Evolutionary conservation across 1,140 invertebrate genomes (phyloP).

Genomic region (Copidosoma floridanum): DNA sequence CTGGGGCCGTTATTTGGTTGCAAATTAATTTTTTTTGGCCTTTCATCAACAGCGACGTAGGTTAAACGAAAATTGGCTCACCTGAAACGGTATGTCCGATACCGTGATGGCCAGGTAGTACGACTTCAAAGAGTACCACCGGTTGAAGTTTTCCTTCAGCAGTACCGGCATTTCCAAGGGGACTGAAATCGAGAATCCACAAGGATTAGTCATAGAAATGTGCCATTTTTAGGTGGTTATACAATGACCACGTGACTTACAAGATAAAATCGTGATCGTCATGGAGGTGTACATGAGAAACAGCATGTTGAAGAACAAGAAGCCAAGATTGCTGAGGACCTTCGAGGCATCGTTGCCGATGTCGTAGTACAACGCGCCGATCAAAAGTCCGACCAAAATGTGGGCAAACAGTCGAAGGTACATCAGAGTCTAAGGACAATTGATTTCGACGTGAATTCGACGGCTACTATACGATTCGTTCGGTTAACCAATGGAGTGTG

Average conservation of each 20-base stretch:
- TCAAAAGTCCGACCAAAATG: constrained; percentile 85
- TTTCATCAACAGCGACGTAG: background rate
- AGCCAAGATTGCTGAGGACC: constrained; percentile 93
- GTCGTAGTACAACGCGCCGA: constrained; percentile 89
- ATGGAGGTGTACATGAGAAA: constrained; percentile 98
- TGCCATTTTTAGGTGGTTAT: constrained; percentile 12
- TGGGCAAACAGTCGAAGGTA: constrained; percentile 91
- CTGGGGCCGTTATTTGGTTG: constrained; percentile 63
- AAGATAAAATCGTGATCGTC: constrained; percentile 96
- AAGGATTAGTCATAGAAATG: constrained; percentile 1
- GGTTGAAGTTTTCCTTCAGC: constrained; percentile 92
- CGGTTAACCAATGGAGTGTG: too few relatives aligned
- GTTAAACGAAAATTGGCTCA: too few relatives aligned
- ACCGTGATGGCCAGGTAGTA: constrained; percentile 96
- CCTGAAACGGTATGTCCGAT: constrained; percentile 95
- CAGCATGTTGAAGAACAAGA: constrained; percentile 96
- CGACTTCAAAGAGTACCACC: constrained; percentile 94
- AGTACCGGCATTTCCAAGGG: constrained; percentile 94
- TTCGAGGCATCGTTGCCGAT: constrained; percentile 93
- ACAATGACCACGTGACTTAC: constrained; percentile 63
- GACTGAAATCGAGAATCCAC: too few relatives aligned
- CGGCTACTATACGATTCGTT: too few relatives aligned
- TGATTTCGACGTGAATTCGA: too few relatives aligned
- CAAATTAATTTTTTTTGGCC: too few relatives aligned
- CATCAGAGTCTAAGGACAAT: constrained; percentile 80